phyloP scores from a whole-genome alignment of 2,888 invertebrate genomes.

The Agrotis segetum region DNA sequence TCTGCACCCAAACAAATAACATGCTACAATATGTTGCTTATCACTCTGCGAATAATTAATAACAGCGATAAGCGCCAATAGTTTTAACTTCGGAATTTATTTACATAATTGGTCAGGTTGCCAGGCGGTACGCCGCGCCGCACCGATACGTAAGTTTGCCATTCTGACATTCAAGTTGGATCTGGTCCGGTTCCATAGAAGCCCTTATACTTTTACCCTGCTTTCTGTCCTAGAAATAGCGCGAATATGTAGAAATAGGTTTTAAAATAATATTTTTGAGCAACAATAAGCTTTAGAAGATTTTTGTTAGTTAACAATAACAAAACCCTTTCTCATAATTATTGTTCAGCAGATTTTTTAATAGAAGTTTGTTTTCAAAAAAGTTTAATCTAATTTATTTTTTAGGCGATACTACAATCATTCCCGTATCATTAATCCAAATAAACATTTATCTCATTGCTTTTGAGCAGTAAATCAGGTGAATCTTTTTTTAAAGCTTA shows the following conservation, averaged over 20 bases:
- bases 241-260: too few species aligned
- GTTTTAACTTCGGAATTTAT: slow-evolving; percentile 6
- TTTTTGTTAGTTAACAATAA: too few species aligned
- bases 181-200: not conserved
- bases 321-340: too few species aligned
- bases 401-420: not conserved
- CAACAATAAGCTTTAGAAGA: too few species aligned
- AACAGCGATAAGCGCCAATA: slow-evolving; percentile 33
- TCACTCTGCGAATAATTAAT: slow-evolving; percentile 18
- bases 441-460: slow-evolving; percentile 6
- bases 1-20: slow-evolving; percentile 11
- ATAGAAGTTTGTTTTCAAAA: not conserved
- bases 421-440: slow-evolving; percentile 5
- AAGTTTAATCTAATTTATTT: not conserved
- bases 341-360: too few species aligned
- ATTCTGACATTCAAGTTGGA: not conserved
- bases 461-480: slow-evolving; percentile 24
- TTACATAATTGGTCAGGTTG: not conserved
- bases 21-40: slow-evolving; percentile 37
- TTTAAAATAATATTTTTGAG: too few species aligned
- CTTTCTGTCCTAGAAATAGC: too few species aligned
- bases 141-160: not conserved
- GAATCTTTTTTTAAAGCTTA: slow-evolving; percentile 19
- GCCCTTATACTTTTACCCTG: too few species aligned
- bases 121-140: not conserved